phyloP scores from a whole-genome alignment of 2,797 vertebrate species.

The Cossypha polioptera region DNA sequence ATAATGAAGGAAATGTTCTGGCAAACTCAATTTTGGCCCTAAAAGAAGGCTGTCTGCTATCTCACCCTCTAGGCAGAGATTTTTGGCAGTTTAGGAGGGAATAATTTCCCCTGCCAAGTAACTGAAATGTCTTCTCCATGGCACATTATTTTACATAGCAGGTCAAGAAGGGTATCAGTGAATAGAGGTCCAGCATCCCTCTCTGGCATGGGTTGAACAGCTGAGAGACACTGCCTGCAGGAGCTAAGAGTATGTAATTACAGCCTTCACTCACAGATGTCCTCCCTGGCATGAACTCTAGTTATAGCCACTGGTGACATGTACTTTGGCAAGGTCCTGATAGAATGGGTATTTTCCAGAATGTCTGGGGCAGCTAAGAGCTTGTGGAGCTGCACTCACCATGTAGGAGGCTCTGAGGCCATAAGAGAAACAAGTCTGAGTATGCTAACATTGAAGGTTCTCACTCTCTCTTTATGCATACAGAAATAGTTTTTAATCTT shows the following conservation, averaged over 20 bases:
- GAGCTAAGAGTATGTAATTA: background rate
- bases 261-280: conserved; percentile 7
- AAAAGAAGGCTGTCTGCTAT: background rate
- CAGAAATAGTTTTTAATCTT: background rate
- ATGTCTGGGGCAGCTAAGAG: background rate
- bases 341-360: background rate
- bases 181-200: background rate
- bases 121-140: background rate
- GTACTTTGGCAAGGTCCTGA: background rate
- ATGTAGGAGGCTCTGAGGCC: background rate
- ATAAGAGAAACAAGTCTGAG: background rate
- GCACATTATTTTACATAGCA: background rate
- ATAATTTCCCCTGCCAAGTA: background rate
- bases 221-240: background rate
- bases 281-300: background rate
- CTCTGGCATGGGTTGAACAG: background rate
- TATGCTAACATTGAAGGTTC: background rate
- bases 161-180: background rate
- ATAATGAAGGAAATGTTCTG: background rate
- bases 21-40: background rate
- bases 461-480: background rate
- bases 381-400: background rate
- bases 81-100: background rate
- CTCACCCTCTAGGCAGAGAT: background rate
- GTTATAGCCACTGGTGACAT: background rate